Percentiles rank a stretch among this genome's conserved stretches.
Conservation (phyloP, 2,797 vertebrate genomes). For the Morelia viridis region DNA sequence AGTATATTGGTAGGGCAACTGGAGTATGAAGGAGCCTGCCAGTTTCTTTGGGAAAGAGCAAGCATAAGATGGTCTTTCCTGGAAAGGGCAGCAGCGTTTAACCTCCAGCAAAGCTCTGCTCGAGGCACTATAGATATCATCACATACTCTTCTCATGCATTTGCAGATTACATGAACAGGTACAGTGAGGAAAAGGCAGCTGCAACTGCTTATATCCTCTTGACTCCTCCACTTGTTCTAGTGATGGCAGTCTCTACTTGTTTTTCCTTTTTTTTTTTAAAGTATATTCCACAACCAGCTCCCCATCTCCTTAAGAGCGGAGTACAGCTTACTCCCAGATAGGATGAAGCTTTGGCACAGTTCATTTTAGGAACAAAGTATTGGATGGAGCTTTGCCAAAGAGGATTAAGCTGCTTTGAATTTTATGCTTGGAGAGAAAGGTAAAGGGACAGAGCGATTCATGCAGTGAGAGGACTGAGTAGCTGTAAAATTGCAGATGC, state of each 20-base stretch:
- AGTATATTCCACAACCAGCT: background rate
- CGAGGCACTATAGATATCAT: background rate
- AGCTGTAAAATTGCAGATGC: background rate
- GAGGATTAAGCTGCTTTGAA: background rate
- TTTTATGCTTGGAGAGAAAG: background rate
- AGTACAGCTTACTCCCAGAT: background rate
- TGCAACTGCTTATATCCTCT: background rate
- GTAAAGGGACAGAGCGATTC: background rate
- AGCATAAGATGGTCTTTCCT: background rate
- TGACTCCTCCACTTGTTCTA: background rate
- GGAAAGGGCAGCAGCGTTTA: background rate
- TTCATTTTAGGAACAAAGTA: background rate
- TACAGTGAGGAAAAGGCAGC: background rate
- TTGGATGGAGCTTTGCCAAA: background rate
- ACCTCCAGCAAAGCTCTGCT: background rate
- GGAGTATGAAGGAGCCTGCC: background rate
- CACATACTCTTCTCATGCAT: background rate
- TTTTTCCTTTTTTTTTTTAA: background rate
- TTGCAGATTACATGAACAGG: background rate
- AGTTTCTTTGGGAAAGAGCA: background rate
- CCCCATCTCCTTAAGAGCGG: background rate
- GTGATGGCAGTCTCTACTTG: background rate
- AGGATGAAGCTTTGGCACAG: background rate
- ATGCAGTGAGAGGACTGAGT: background rate
- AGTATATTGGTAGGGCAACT: background rate